These are phyloP conservation scores for Pantherophis vulpinus DNA, from an alignment of 2,797 vertebrate genomes.

Conservation along the genomic window DNA sequence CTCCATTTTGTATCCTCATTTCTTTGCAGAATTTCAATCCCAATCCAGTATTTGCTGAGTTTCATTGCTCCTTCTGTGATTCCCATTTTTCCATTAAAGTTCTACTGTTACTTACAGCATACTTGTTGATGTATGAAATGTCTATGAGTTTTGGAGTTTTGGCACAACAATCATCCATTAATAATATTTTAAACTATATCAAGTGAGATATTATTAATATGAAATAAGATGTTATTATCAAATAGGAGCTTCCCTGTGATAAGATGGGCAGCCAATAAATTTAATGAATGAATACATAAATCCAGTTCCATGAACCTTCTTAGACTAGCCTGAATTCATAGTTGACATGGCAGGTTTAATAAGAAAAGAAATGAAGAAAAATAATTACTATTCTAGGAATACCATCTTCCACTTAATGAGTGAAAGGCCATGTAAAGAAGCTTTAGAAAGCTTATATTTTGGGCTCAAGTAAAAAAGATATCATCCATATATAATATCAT, in stretches of 20 bases:
- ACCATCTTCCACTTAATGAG: neutral
- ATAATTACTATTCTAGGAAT: neutral
- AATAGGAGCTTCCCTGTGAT: neutral
- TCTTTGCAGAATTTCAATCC: neutral
- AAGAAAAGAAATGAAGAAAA: neutral
- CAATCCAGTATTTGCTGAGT: neutral
- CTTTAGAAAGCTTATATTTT: neutral
- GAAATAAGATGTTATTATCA: neutral
- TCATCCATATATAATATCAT: neutral
- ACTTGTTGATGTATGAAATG: neutral
- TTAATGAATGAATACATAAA: neutral
- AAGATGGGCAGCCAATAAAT: neutral
- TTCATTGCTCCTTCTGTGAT: neutral
- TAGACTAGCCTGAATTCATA: neutral
- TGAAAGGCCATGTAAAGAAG: neutral
- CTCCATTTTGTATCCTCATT: neutral
- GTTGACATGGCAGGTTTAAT: neutral
- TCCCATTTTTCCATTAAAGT: neutral
- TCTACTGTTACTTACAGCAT: neutral
- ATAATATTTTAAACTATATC: neutral
- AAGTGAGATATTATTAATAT: neutral
- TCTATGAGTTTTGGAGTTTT: neutral
- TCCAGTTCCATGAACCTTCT: neutral
- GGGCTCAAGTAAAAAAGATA: slow-evolving; percentile 11
- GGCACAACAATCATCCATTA: neutral